These are phyloP conservation scores for Zaprionus inermis DNA, from an alignment of 1,140 invertebrate species.

Conservation along the genomic window DNA sequence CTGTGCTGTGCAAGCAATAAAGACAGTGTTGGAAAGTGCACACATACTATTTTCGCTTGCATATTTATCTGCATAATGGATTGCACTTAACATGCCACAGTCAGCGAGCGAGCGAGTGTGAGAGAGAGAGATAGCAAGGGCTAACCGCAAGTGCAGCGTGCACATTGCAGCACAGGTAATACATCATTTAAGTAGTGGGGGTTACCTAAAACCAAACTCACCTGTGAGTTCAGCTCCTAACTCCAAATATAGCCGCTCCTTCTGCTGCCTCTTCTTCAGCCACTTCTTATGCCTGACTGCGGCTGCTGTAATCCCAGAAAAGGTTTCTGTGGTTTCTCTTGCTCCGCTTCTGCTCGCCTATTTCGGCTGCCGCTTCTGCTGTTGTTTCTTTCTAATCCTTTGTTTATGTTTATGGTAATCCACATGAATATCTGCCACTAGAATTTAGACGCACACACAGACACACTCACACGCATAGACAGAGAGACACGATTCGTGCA, in stretches of 20 bases:
- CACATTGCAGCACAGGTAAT: constrained; percentile 45
- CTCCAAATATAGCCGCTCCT: constrained; percentile 25
- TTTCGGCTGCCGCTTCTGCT: constrained; percentile 21
- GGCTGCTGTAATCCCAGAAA: constrained; percentile 41
- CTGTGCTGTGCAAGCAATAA: constrained; percentile 8
- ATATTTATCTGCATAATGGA: constrained; percentile 78
- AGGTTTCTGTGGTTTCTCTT: constrained; percentile 39
- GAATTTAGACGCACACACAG: constrained; percentile 25
- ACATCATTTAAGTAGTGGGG: constrained; percentile 64
- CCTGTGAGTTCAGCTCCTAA: constrained; percentile 37
- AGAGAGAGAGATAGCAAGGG: constrained; percentile 28
- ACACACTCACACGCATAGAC: constrained; percentile 10
- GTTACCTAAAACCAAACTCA: constrained; percentile 41
- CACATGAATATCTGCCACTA: constrained; percentile 53
- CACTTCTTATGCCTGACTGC: constrained; percentile 9
- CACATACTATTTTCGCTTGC: constrained; percentile 8
- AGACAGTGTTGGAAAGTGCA: constrained; percentile 8
- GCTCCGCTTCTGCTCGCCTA: background rate
- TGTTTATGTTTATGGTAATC: constrained; percentile 79
- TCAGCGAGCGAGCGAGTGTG: constrained; percentile 31
- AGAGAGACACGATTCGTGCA: constrained; percentile 43
- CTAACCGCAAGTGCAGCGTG: constrained; percentile 63
- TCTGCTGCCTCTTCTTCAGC: background rate
- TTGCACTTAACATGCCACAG: constrained; percentile 81
- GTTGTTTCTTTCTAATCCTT: constrained; percentile 64